These are phyloP conservation scores for Poeciliopsis occidentalis DNA, from an alignment of 2,113 vertebrate genomes.

Conservation along the genomic window DNA sequence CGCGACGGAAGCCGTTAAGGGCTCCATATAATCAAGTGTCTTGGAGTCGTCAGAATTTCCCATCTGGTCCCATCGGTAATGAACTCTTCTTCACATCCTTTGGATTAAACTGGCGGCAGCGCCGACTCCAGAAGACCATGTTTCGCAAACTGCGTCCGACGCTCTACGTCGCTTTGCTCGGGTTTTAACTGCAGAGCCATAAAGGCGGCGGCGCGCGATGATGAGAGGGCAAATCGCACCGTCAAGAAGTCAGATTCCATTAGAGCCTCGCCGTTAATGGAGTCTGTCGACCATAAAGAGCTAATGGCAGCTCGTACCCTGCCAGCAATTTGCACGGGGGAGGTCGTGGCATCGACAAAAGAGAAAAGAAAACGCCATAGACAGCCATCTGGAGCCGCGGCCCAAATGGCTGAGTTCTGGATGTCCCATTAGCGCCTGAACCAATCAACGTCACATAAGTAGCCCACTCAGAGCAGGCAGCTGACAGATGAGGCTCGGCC, in stretches of 20 bases:
- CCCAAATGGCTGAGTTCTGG: constrained; percentile 36
- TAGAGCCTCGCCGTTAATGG: constrained; percentile 50
- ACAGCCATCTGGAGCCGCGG: constrained; percentile 59
- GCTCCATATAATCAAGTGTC: constrained; percentile 47
- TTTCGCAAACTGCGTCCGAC: constrained; percentile 19
- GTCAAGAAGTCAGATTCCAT: constrained; percentile 19
- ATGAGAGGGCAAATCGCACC: constrained; percentile 24
- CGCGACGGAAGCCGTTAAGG: background rate
- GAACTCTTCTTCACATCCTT: constrained; percentile 29
- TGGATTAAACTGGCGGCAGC: constrained; percentile 24
- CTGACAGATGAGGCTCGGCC: constrained; percentile 2
- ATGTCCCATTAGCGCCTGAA: constrained; percentile 35
- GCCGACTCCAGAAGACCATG: constrained; percentile 10
- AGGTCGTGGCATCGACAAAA: constrained; percentile 22
- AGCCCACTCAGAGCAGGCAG: constrained; percentile 18
- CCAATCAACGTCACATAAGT: constrained; percentile 49
- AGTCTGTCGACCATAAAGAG: constrained; percentile 51
- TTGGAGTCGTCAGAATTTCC: constrained; percentile 23
- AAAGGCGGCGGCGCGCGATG: constrained; percentile 21
- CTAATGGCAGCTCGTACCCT: constrained; percentile 50
- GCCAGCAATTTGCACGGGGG: constrained; percentile 47
- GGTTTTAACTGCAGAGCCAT: constrained; percentile 12
- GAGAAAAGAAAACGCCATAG: constrained; percentile 27
- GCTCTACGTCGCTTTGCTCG: constrained; percentile 14
- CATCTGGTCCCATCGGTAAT: constrained; percentile 28